Percentiles rank a stretch among this genome's conserved stretches.
These are phyloP conservation scores for Ophthalmolycus amberensis DNA, from an alignment of 2,113 vertebrate species.

Conservation along the genomic window DNA sequence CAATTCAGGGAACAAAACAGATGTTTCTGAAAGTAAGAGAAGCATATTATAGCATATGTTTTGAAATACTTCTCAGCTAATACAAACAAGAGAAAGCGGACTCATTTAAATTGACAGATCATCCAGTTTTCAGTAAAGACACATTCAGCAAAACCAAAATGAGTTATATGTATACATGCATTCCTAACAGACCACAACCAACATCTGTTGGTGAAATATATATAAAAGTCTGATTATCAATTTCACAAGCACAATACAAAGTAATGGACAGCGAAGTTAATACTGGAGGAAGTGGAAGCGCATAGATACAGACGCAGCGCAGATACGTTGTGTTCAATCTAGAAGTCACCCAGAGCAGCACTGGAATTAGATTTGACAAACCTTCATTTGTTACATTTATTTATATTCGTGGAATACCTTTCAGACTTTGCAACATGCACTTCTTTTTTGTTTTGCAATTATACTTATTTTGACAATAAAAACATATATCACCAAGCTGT, in stretches of 20 bases:
- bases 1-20: neutral
- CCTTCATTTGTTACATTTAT: neutral
- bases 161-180: neutral
- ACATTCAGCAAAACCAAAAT: neutral
- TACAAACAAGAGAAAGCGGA: neutral
- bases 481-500: neutral
- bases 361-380: slow-evolving; percentile 5
- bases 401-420: neutral
- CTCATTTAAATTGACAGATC: neutral
- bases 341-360: slow-evolving; percentile 1
- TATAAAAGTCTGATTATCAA: neutral
- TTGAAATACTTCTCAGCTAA: neutral
- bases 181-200: neutral
- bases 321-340: neutral
- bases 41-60: neutral
- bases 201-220: neutral
- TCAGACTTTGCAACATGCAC: neutral
- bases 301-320: slow-evolving; percentile 12
- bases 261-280: neutral
- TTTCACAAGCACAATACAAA: slow-evolving; percentile 5
- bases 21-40: neutral
- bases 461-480: neutral
- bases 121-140: neutral
- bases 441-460: neutral
- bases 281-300: slow-evolving; percentile 24